Base-by-base conservation (phyloP, 2,113 vertebrate species). In the Bos indicus region DNA sequence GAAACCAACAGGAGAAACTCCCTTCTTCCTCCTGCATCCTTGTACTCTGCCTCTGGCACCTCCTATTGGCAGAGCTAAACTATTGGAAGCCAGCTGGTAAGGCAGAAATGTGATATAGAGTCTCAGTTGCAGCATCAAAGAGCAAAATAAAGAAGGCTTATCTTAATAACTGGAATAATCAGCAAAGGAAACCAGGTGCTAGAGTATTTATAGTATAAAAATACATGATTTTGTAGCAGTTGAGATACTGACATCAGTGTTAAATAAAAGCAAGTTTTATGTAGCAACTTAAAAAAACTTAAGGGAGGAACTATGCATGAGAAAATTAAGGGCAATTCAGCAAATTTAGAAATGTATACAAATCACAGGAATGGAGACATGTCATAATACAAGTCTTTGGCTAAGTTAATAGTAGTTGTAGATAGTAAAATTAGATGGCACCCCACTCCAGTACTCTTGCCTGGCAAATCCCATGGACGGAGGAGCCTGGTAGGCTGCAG, bases 231-330 rank as follows among this genome's bases (percentile, higher is more conserved):
- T 99, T 99, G 99, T 98, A 99, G 99, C 99, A 99, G 98, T 99
- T 98, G 98, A 99, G 99, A 99, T 99, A 99, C 99, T 99, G 99
- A 99, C 99, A 99, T 98, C 98, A 98, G 98, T 99, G 98, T 99
- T 99, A 99, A 99, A 99, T 99, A 99, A 99, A 99, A 99, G 98
- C 98, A 98, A 99, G 98, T 99, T 99, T 99, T 99, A 99, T 99
- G 99, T 99, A 99, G 99, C 98, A 98, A 99, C 99, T 98, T 99
- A 98, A 99, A 99, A 99, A 98, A 98, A 98, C 98, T 98, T 98
- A 98, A 99, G 98, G 98, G 99, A 99, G 98, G 99, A 98, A 99
- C 98, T 99, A 99, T 99, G 98, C 99, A 98, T 99, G 98, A 99
- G 98, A 99, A 98, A 98, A 99, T 97, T 36, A 90, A 89, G 36